phyloP scores from a whole-genome alignment of 1,140 invertebrate genomes.

The Pseudomyrmex concolor region DNA sequence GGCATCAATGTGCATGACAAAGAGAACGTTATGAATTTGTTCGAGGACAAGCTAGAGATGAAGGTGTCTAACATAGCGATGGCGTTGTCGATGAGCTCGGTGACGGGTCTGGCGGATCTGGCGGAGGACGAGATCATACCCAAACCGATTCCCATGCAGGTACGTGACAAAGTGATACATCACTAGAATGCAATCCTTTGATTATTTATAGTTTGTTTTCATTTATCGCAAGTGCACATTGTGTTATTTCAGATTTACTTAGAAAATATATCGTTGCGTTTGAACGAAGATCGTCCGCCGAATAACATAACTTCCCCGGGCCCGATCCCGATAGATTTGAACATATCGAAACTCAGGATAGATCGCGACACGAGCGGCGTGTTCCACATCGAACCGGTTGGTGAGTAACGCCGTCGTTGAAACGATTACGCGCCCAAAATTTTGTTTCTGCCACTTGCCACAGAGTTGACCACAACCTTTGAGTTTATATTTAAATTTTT shows the following conservation, averaged over 20 bases:
- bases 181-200: too few relatives aligned
- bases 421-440: background rate
- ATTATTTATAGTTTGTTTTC: too few relatives aligned
- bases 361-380: slow-evolving; percentile 89
- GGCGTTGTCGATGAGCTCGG: slow-evolving; percentile 91
- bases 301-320: slow-evolving; percentile 93
- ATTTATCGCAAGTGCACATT: background rate
- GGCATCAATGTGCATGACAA: slow-evolving; percentile 79
- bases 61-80: slow-evolving; percentile 89
- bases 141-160: slow-evolving; percentile 91
- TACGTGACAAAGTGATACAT: slow-evolving; percentile 77
- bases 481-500: background rate
- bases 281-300: slow-evolving; percentile 92
- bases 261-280: slow-evolving; percentile 89
- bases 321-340: slow-evolving; percentile 91
- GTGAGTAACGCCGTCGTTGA: slow-evolving; percentile 71
- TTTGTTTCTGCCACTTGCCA: slow-evolving; percentile 78
- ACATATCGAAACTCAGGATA: slow-evolving; percentile 89
- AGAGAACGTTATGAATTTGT: slow-evolving; percentile 78
- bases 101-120: slow-evolving; percentile 91
- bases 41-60: slow-evolving; percentile 86
- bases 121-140: slow-evolving; percentile 94
- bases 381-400: slow-evolving; percentile 89
- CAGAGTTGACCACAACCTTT: slow-evolving; percentile 48
- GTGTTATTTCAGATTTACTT: slow-evolving; percentile 86